phyloP scores from a whole-genome alignment of 2,888 invertebrate genomes.

The Nudaria mundana region DNA sequence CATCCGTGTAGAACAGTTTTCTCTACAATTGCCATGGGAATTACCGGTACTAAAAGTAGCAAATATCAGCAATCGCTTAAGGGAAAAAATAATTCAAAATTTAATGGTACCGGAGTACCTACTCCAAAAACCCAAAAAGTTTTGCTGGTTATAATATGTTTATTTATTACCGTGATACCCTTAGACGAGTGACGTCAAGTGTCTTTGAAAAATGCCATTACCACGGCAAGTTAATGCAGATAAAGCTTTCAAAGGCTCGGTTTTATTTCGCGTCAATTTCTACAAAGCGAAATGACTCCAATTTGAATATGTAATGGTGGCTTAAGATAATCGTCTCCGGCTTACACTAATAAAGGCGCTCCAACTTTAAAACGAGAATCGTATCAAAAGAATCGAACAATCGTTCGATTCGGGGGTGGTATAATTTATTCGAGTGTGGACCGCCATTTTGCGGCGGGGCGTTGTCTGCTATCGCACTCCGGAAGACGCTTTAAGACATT shows the following conservation, averaged over 20 bases:
- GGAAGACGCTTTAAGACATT: conserved; percentile 79
- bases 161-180: conserved; percentile 10
- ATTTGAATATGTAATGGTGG: conserved; percentile 81
- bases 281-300: conserved; percentile 78
- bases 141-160: conserved; percentile 6
- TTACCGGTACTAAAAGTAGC: too few relatives aligned
- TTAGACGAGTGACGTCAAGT: conserved; percentile 23
- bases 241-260: conserved; percentile 68
- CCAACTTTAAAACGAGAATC: conserved; percentile 71
- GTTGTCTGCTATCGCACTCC: conserved; percentile 63
- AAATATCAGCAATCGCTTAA: too few relatives aligned
- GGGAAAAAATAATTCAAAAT: too few relatives aligned
- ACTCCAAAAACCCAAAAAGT: too few relatives aligned
- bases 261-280: conserved; percentile 81
- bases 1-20: too few relatives aligned
- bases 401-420: conserved; percentile 73
- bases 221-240: conserved; percentile 51
- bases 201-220: conserved; percentile 56
- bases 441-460: conserved; percentile 78
- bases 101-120: too few relatives aligned
- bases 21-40: too few relatives aligned
- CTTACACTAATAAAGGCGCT: conserved; percentile 80
- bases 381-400: conserved; percentile 80
- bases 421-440: conserved; percentile 80
- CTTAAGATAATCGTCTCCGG: conserved; percentile 79